Evolutionary conservation across 35 echinoderm and acorn worm species (phyloP), one percentile per base, ranked within the genome.

Genomic region (Ptychodera flava): DNA sequence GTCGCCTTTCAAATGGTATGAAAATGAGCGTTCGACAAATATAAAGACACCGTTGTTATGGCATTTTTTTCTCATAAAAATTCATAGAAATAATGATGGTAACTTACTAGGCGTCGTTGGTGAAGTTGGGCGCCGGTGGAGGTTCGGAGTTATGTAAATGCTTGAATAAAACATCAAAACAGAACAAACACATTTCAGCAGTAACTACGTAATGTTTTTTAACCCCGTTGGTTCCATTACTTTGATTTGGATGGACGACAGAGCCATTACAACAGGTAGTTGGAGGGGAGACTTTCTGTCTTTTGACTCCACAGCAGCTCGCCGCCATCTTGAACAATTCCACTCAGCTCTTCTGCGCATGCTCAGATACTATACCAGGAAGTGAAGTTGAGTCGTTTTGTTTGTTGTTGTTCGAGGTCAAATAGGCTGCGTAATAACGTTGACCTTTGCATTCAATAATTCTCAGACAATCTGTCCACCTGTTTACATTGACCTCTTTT

Each of bases 261-360:
- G 78, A 88, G 45, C 79, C 86, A 88, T 88, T 88, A 37, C 78
- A 88, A 80, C 78, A 88, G 78, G 78, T 91, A 81, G 94, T 83
- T 80, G 94, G 94, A 77, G 91, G 88, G 52, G 94, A 99, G 28
- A 99, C 96, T 91, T 94, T 99, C 79, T 99, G 96, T 64, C 96
- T 91, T 87, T 99, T 99, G 15, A 99, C 96, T 83, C 96, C 96
- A 94, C 96, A 99, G 89, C 96, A 99, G 83, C 96, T 90, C 82
- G 96, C 94, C 93, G 96, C 96, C 96, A 99, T 99, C 89, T 99
- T 99, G 45, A n/a, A n/a, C n/a, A 64, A 64, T 64, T 64, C 45
- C 22, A 64, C 6, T 12, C 45, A 64, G 22, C 45, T 12, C 45
- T 6, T 22, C 6, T 64, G 45, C 45, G 45, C 45, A 64, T 64